phyloP scores from a whole-genome alignment of 2,888 invertebrate genomes.

The Andrena praecox region DNA sequence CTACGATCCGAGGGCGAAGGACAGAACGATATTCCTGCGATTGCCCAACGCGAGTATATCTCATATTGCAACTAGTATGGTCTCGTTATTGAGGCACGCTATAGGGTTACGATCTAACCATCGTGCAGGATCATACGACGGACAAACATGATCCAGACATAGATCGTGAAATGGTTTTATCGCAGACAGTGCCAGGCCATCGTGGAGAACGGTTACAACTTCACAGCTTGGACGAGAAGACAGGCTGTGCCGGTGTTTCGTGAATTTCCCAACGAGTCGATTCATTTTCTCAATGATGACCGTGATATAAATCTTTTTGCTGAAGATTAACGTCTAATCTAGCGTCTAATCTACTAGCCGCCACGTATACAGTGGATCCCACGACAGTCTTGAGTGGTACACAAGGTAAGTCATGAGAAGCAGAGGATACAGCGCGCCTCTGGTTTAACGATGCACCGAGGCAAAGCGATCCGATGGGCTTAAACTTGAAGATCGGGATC shows the following conservation, averaged over 20 bases:
- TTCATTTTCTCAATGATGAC: neutral
- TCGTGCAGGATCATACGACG: neutral
- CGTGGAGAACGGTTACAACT: neutral
- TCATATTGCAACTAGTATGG: conserved; percentile 56
- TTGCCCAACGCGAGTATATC: conserved; percentile 38
- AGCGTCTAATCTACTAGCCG: no score
- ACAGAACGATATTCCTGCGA: neutral
- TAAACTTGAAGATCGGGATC: neutral
- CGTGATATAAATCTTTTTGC: neutral
- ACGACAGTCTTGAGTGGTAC: neutral
- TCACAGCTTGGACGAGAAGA: neutral
- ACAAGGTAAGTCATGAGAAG: neutral
- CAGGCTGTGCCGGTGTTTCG: neutral
- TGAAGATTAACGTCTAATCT: no score
- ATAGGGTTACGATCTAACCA: conserved; percentile 56
- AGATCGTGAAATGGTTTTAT: neutral
- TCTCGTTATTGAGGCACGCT: conserved; percentile 38
- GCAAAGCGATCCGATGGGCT: neutral
- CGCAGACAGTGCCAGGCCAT: neutral
- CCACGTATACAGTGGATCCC: neutral
- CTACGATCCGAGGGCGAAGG: neutral
- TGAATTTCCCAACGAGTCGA: neutral
- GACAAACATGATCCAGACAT: no score
- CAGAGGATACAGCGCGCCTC: neutral
- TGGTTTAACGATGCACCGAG: neutral